phyloP scores from a whole-genome alignment of 1,140 invertebrate species.

The Ceratosolen fusciceps region DNA sequence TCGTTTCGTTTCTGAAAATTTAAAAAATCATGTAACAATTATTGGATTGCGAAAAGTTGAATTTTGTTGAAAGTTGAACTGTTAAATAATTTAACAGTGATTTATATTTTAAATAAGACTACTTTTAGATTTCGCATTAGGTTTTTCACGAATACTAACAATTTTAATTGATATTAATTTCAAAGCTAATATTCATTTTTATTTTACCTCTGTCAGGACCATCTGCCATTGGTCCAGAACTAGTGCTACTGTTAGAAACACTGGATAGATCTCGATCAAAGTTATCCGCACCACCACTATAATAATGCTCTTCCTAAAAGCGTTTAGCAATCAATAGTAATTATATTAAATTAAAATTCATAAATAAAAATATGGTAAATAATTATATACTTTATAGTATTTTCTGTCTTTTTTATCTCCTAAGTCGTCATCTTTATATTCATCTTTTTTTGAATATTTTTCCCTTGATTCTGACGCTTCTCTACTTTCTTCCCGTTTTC shows the following conservation, averaged over 20 bases:
- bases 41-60: too few relatives aligned
- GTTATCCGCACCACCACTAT: slow-evolving; percentile 65
- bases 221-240: slow-evolving; percentile 67
- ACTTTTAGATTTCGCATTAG: too few relatives aligned
- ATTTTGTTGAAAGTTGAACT: too few relatives aligned
- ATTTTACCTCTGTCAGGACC: slow-evolving; percentile 72
- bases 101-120: too few relatives aligned
- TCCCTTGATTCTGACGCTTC: slow-evolving; percentile 68
- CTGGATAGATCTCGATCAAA: slow-evolving; percentile 71
- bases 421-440: slow-evolving; percentile 70
- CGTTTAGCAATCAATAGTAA: not conserved
- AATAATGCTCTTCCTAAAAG: slow-evolving; percentile 73
- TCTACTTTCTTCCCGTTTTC: slow-evolving; percentile 66
- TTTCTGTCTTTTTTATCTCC: slow-evolving; percentile 69
- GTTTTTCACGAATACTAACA: too few relatives aligned
- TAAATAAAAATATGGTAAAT: not conserved
- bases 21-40: not conserved
- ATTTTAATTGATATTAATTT: too few relatives aligned
- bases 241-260: slow-evolving; percentile 72
- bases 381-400: slow-evolving; percentile 67
- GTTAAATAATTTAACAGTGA: too few relatives aligned
- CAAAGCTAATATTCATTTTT: too few relatives aligned
- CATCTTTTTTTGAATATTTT: slow-evolving; percentile 71
- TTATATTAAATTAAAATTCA: not conserved
- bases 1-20: slow-evolving; percentile 79